phyloP scores from a whole-genome alignment of 2,113 vertebrate species.

The Castor canadensis region DNA sequence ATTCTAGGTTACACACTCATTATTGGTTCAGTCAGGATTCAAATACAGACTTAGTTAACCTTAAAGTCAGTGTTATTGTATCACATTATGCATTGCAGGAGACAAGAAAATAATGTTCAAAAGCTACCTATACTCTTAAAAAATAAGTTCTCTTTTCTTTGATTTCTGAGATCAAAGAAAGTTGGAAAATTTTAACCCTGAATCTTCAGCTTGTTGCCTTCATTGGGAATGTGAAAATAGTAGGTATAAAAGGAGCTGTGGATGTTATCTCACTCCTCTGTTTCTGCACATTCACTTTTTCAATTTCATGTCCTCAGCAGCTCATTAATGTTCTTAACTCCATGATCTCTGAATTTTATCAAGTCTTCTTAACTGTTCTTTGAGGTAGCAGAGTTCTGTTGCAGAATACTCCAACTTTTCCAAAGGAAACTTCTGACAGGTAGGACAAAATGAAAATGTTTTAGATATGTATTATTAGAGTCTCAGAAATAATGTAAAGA shows the following conservation, averaged over 20 bases:
- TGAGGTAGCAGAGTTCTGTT: not conserved
- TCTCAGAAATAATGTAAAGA: not conserved
- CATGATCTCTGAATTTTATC: not conserved
- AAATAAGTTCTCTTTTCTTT: not conserved
- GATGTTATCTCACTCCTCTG: not conserved
- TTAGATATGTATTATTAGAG: not conserved
- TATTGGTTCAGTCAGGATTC: not conserved
- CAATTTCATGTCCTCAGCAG: not conserved
- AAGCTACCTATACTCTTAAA: not conserved
- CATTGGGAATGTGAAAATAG: not conserved
- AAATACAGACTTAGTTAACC: slow-evolving; percentile 8
- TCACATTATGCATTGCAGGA: not conserved
- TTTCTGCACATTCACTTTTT: not conserved
- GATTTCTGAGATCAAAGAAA: not conserved
- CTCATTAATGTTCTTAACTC: not conserved
- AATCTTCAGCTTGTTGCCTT: not conserved
- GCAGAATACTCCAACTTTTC: not conserved
- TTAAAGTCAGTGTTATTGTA: not conserved
- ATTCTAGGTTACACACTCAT: not conserved
- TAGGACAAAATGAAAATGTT: not conserved
- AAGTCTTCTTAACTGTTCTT: not conserved
- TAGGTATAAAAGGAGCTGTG: not conserved
- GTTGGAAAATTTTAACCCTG: not conserved
- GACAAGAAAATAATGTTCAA: not conserved
- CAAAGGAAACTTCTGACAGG: not conserved